Base-by-base conservation (phyloP, 92 coral and sea anemone species). In the Palythoa grandis region DNA sequence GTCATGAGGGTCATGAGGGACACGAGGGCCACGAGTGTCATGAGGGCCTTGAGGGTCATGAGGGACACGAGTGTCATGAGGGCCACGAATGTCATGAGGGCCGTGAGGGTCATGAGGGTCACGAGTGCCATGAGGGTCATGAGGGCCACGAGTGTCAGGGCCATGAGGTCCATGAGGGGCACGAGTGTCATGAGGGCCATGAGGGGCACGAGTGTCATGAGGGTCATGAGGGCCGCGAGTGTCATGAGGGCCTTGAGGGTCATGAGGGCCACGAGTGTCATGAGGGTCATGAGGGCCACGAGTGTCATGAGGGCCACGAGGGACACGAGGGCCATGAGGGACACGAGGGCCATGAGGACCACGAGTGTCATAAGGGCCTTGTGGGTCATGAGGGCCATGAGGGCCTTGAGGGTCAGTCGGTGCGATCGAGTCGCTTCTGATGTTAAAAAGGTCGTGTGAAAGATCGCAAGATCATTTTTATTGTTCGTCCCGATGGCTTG, bases 401-500 rank as follows among this genome's bases (percentile, higher is more conserved):
- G 61, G 61, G 37, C 71, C 71, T 24, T 66, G 24, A 66, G 71
- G 71, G 71, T 66, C 38, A 66, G 71, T 66, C 29, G 29, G 71
- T 66, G 37, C 11, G 71, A 66, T 66, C 38, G 71, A 66, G 71
- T 66, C 71, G 29, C 71, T 66, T 66, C 71, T 66, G 71, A 66
- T 66, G 7, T 20, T 66, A 66, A 66, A 66, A n/a, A 66, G 71
- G 71, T 66, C 71, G 29, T 66, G 71, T 22, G 71, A 66, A 66
- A 37, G 19, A 66, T 66, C 71, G 71, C 71, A 66, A 66, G 71
- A 66, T 66, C 71, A 66, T 66, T 66, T 66, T 20, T 66, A 66
- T 66, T 66, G 71, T 66, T 66, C 7, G 24, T 66, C 71, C 71
- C 71, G 1, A 66, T 66, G 35, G 71, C 71, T 66, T 66, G 71